Base-by-base conservation (phyloP, 2,888 invertebrate species). In the Lepidocyrtoides sp. region DNA sequence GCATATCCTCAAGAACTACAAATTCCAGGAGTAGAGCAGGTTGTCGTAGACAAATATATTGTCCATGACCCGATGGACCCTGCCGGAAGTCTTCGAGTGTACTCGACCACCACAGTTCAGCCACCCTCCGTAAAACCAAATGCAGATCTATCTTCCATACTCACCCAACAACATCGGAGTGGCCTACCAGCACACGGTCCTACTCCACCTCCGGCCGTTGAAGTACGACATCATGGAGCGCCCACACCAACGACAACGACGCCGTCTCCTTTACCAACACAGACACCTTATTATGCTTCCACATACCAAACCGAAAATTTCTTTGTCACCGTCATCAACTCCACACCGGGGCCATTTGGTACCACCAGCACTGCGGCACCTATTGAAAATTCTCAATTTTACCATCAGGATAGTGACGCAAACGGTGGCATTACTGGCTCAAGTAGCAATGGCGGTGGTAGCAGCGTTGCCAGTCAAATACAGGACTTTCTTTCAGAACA, bases 171-270 rank as follows among this genome's bases (percentile, higher is more conserved):
- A 26, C 41, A 51, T 44, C 29, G 32, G 0, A 79, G 63, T n/a
- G 57, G 66, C 1, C 14, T 32, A 12, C 48, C 60, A 8, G 32
- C 51, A 41, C 79, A 63, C 8, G 69, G 63, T n/a, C 81, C 79
- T 12, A 88, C 88, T 23, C 36, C 81, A n/a, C 26, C 83, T 5
- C 81, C 88, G 3, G n/a, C 88, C 8, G 88, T 88, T 23, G 44
- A 81, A 14, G 63, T 88, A 14, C 79, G 88, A 23, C 88, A 88
- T 81, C 88, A 88, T 36, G 88, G 88, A 36, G 88, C 88, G 3
- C 82, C 89, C 8, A 44, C 82, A 12, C 57, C 89, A 0, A 51
- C 54, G 3, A 29, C 88, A 7, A 7, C 63, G 10, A 20, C 48
- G 41, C 20, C 87, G 12, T 17, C 20, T 7, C 44, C 83, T 17